Evolutionary conservation across 2,797 vertebrate genomes (phyloP).

Genomic region (Orestias chungarensis): DNA sequence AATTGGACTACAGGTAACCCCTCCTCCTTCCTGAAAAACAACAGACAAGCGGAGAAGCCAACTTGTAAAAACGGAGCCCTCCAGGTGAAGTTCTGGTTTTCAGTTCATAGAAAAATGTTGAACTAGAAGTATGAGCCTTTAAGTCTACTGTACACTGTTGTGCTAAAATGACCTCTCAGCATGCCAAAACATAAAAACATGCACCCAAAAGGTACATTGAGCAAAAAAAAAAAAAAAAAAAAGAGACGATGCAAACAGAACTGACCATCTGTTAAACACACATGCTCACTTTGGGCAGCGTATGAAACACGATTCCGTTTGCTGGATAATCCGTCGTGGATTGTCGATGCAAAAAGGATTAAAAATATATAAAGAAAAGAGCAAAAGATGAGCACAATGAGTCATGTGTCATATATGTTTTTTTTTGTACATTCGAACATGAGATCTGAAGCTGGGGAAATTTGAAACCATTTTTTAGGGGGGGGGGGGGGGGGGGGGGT

Average conservation of each 20-base stretch:
- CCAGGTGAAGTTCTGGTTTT: slow-evolving; percentile 26
- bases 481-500: slow-evolving; percentile 4
- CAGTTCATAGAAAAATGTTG: slow-evolving; percentile 30
- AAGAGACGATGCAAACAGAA: slow-evolving; percentile 21
- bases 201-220: slow-evolving; percentile 58
- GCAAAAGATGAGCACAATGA: slow-evolving; percentile 22
- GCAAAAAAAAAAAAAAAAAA: slow-evolving; percentile 22
- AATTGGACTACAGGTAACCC: slow-evolving; percentile 72
- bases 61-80: slow-evolving; percentile 54
- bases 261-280: slow-evolving; percentile 37
- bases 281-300: slow-evolving; percentile 48
- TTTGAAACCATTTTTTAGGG: slow-evolving; percentile 30
- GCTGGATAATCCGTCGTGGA: slow-evolving; percentile 60
- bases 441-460: slow-evolving; percentile 32
- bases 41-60: slow-evolving; percentile 77
- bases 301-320: slow-evolving; percentile 25
- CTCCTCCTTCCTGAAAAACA: slow-evolving; percentile 41
- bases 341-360: slow-evolving; percentile 63
- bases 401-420: slow-evolving; percentile 18
- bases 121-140: slow-evolving; percentile 40
- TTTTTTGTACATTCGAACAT: slow-evolving; percentile 55
- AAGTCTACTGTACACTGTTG: slow-evolving; percentile 43
- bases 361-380: slow-evolving; percentile 1
- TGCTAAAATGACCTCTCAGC: slow-evolving; percentile 49
- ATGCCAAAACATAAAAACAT: slow-evolving; percentile 74